Conservation (phyloP, 2,113 vertebrate species). For the Chascanopsetta lugubris region DNA sequence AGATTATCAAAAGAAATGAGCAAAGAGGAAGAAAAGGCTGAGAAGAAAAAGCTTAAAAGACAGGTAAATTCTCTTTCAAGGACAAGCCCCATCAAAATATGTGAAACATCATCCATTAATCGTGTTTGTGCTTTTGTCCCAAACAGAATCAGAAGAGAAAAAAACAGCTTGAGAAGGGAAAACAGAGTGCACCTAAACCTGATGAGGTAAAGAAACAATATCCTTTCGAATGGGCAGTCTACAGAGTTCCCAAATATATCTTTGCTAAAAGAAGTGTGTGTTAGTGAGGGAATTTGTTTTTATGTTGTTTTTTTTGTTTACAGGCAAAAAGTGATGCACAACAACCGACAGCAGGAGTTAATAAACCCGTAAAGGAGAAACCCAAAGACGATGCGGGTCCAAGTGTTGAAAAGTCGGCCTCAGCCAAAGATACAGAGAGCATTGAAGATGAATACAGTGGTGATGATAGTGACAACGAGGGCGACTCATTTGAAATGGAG, state of each 20-base stretch:
- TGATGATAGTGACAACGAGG: constrained; percentile 37
- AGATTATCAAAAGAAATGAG: constrained; percentile 56
- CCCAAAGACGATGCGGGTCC: background rate
- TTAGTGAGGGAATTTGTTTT: too few relatives aligned
- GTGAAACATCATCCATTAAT: background rate
- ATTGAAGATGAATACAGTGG: constrained; percentile 41
- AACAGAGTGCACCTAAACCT: constrained; percentile 31
- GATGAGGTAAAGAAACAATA: constrained; percentile 30
- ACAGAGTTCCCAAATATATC: too few relatives aligned
- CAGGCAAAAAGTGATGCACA: constrained; percentile 36
- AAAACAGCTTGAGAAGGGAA: constrained; percentile 58
- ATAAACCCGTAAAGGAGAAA: background rate
- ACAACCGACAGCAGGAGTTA: constrained; percentile 6
- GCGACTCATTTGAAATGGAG: constrained; percentile 21
- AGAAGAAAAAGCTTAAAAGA: constrained; percentile 74
- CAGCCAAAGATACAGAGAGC: constrained; percentile 40
- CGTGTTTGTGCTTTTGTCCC: background rate
- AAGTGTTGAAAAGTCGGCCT: constrained; percentile 8
- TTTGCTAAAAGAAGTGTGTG: too few relatives aligned
- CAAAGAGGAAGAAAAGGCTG: constrained; percentile 60
- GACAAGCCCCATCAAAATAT: background rate
- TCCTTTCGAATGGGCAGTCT: background rate
- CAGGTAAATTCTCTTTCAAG: constrained; percentile 21
- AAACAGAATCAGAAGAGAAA: constrained; percentile 71
- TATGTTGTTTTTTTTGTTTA: background rate